A percentile compares a stretch with the other conserved stretches of the same genome.
Conservation (phyloP, 2,113 vertebrate species). For the Cnemophilus loriae region DNA sequence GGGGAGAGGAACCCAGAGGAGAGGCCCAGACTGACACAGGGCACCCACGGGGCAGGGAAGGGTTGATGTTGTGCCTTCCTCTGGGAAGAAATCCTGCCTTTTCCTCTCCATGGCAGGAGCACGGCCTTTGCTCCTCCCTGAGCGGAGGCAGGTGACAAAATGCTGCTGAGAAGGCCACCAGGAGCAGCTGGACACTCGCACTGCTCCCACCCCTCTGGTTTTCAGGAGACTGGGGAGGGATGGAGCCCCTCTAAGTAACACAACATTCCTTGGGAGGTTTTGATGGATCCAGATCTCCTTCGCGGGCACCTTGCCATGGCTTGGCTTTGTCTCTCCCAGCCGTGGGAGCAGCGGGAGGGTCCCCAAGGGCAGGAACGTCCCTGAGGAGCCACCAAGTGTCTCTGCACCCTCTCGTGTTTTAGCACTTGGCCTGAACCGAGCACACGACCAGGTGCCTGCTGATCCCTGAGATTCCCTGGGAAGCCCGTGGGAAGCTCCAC, state of each 20-base stretch:
- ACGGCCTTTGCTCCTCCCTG: background rate
- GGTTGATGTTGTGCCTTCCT: background rate
- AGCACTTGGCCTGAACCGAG: background rate
- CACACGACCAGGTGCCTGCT: background rate
- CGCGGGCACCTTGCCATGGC: background rate
- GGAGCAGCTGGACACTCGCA: background rate
- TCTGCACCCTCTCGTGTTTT: background rate
- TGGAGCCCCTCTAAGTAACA: background rate
- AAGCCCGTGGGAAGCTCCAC: background rate
- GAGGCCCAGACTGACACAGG: background rate
- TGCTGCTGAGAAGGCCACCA: background rate
- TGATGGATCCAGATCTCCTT: background rate
- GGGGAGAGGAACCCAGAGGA: background rate
- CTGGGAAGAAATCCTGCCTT: background rate
- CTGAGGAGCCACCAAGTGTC: background rate
- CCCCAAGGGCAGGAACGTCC: fast-evolving
- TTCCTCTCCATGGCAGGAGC: background rate
- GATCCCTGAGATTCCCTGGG: background rate
- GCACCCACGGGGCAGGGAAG: background rate
- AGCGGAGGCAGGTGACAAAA: background rate
- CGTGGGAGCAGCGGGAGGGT: background rate
- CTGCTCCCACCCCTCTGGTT: background rate
- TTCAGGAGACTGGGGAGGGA: background rate
- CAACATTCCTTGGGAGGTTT: background rate
- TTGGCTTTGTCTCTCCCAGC: background rate